These are phyloP conservation scores for Oedothorax gibbosus DNA, from an alignment of 1,140 invertebrate genomes.

Conservation along the genomic window DNA sequence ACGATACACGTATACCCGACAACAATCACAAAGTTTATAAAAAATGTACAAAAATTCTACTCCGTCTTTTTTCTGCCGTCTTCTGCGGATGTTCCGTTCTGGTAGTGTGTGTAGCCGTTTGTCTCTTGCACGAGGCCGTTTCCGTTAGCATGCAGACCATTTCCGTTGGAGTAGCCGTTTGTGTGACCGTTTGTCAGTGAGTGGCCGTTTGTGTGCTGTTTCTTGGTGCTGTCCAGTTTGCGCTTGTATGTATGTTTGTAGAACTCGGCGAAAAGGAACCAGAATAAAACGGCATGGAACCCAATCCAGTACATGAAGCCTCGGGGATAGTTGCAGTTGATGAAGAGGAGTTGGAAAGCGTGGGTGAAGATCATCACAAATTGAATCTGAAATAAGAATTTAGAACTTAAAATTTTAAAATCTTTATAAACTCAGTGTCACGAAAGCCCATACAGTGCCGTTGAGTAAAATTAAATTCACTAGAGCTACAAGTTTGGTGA, in stretches of 20 bases:
- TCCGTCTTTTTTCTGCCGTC: not conserved
- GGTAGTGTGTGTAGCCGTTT: not conserved
- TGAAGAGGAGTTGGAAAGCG: conserved; percentile 73
- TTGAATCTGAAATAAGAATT: conserved; percentile 65
- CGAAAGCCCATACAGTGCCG: no score
- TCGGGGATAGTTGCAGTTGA: conserved; percentile 67
- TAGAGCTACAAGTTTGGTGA: no score
- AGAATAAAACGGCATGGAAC: conserved; percentile 91
- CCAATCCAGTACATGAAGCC: conserved; percentile 94
- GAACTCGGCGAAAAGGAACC: conserved; percentile 92
- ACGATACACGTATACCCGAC: conserved; percentile 2
- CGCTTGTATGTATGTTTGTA: conserved; percentile 83
- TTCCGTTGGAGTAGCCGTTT: conserved; percentile 25
- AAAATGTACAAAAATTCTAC: not conserved
- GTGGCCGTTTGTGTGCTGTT: conserved; percentile 9
- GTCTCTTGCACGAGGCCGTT: conserved; percentile 2
- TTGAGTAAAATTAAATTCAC: no score
- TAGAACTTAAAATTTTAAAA: not conserved
- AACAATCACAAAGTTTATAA: conserved; percentile 6
- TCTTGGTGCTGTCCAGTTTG: conserved; percentile 70
- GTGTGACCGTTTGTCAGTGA: conserved; percentile 8
- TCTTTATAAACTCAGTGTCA: no score
- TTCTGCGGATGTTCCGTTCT: not conserved
- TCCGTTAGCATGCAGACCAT: not conserved
- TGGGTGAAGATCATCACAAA: conserved; percentile 71